Evolutionary conservation across 2,888 invertebrate genomes (phyloP).

Genomic region (Parnassius glacialis): DNA sequence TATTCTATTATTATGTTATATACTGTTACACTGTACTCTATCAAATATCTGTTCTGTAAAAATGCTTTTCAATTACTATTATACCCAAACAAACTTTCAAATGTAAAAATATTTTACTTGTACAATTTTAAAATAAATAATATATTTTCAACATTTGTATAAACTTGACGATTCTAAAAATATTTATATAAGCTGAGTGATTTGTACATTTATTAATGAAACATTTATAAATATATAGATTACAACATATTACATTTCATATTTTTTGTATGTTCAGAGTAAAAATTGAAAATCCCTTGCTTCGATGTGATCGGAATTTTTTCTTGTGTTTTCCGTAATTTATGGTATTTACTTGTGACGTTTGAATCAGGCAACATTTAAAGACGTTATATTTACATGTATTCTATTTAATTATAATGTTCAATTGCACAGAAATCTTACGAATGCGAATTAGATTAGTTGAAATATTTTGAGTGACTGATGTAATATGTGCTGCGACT

Average conservation of each 20-base stretch:
- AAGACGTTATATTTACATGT: conserved; percentile 15
- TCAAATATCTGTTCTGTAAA: neutral
- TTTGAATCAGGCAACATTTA: conserved; percentile 13
- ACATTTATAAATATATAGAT: neutral
- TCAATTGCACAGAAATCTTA: conserved; percentile 28
- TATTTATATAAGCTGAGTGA: neutral
- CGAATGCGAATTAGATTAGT: conserved; percentile 35
- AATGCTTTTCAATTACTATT: neutral
- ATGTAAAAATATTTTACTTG: neutral
- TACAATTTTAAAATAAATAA: conserved; percentile 5
- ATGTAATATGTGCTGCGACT: conserved; percentile 38
- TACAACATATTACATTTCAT: conserved; percentile 1
- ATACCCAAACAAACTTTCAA: neutral
- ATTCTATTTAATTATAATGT: conserved; percentile 19
- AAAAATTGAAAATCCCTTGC: neutral
- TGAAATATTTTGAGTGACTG: conserved; percentile 37
- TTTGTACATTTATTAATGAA: neutral
- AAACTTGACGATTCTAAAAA: conserved; percentile 3
- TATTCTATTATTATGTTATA: conserved; percentile 10
- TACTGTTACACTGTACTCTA: neutral
- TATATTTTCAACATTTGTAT: conserved; percentile 2
- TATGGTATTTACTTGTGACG: conserved; percentile 6
- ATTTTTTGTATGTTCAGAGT: neutral
- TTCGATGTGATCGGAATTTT: conserved; percentile 11
- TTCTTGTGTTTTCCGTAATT: conserved; percentile 5